Conservation (phyloP, 1,140 invertebrate species). For the Thalassaphorura encarpata region DNA sequence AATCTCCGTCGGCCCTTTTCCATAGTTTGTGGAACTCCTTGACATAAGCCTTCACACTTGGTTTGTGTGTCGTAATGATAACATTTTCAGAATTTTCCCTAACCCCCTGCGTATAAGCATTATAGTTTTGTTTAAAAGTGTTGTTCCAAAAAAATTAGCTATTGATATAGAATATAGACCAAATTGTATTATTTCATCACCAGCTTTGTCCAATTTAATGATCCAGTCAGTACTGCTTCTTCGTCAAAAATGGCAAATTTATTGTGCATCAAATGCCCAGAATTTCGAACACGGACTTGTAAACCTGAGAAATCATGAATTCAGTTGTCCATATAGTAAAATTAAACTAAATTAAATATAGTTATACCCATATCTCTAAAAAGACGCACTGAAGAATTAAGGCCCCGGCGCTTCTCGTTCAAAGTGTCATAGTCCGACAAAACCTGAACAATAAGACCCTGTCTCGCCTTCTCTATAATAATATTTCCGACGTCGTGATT, state of each 20-base stretch:
- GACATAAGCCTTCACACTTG: no score
- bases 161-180: no score
- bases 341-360: background rate
- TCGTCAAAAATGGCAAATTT: slow-evolving; percentile 27
- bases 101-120: background rate
- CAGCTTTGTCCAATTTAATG: slow-evolving; percentile 26
- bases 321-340: background rate
- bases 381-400: slow-evolving; percentile 3
- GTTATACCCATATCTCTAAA: background rate
- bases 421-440: slow-evolving; percentile 25
- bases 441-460: slow-evolving; percentile 16
- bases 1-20: no score
- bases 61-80: no score
- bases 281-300: slow-evolving; percentile 1
- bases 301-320: slow-evolving; percentile 8
- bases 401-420: slow-evolving; percentile 13
- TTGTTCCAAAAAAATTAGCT: no score
- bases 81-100: background rate
- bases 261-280: slow-evolving; percentile 22
- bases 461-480: slow-evolving; percentile 4
- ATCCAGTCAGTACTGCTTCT: slow-evolving; percentile 24
- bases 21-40: no score
- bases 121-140: background rate
- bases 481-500: slow-evolving; percentile 3
- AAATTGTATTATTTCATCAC: no score